Evolutionary conservation across 2,113 vertebrate species (phyloP).

Genomic region (Antechinus flavipes): DNA sequence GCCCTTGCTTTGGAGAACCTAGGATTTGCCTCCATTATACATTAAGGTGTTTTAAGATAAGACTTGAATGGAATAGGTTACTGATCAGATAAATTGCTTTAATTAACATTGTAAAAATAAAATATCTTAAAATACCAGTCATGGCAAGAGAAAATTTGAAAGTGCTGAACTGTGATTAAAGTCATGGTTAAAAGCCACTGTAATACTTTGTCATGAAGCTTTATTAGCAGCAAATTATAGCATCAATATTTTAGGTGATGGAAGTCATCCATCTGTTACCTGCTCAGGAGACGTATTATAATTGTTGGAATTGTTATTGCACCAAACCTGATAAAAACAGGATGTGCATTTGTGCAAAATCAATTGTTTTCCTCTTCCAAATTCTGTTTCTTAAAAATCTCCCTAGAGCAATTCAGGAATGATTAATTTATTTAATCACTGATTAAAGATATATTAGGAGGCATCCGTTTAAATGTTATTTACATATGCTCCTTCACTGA

Average conservation of each 20-base stretch:
- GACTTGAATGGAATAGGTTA: neutral
- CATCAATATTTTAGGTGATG: conserved; percentile 31
- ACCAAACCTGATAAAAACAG: conserved; percentile 9
- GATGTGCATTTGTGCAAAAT: neutral
- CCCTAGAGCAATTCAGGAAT: neutral
- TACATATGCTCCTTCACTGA: neutral
- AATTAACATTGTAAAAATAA: conserved; percentile 31
- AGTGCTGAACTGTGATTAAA: conserved; percentile 21
- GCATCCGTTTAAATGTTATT: conserved; percentile 8
- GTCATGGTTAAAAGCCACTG: neutral
- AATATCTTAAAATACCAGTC: neutral
- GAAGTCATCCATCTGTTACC: conserved; percentile 68
- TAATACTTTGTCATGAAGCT: conserved; percentile 3
- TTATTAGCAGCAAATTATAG: conserved; percentile 25
- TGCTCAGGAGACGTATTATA: conserved; percentile 47
- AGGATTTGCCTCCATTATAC: neutral
- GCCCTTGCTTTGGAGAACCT: neutral
- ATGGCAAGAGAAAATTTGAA: conserved; percentile 37
- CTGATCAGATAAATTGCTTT: conserved; percentile 10
- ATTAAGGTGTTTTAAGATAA: neutral
- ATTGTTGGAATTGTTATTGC: conserved; percentile 52
- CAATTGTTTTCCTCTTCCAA: conserved; percentile 41
- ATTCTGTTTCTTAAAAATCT: conserved; percentile 6
- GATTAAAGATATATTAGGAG: conserved; percentile 45
- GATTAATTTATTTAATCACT: conserved; percentile 59